Conservation (phyloP, 2,888 invertebrate species). For the Heliconius erato region DNA sequence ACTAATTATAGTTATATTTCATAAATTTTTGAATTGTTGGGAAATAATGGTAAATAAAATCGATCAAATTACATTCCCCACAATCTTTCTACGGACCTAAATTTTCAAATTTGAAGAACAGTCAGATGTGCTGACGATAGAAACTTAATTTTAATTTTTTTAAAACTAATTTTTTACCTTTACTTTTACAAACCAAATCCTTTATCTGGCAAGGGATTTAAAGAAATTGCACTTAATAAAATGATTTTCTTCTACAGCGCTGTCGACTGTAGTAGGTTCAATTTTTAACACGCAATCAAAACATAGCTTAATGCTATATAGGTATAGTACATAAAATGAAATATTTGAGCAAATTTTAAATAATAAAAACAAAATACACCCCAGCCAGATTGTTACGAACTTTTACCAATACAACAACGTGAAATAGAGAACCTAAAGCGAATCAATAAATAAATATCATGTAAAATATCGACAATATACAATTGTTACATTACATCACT, state of each 20-base stretch:
- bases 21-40: slow-evolving; percentile 85
- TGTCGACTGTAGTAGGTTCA: slow-evolving; percentile 28
- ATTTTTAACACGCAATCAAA: slow-evolving; percentile 32
- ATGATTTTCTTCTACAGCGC: slow-evolving; percentile 32
- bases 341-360: slow-evolving; percentile 80
- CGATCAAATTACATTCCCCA: slow-evolving; percentile 74
- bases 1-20: slow-evolving; percentile 85
- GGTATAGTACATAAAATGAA: slow-evolving; percentile 55
- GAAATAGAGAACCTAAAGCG: slow-evolving; percentile 75
- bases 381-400: slow-evolving; percentile 76
- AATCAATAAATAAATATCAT: slow-evolving; percentile 85
- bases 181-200: slow-evolving; percentile 73
- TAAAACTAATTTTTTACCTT: slow-evolving; percentile 65
- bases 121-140: slow-evolving; percentile 71
- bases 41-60: slow-evolving; percentile 84
- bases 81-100: slow-evolving; percentile 73
- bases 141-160: slow-evolving; percentile 73
- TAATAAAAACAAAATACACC: slow-evolving; percentile 71
- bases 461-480: slow-evolving; percentile 83
- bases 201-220: slow-evolving; percentile 79
- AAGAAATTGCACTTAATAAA: slow-evolving; percentile 55
- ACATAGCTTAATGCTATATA: slow-evolving; percentile 24
- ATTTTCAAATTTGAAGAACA: slow-evolving; percentile 69
- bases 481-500: slow-evolving; percentile 84
- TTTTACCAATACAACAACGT: slow-evolving; percentile 62